phyloP scores from a whole-genome alignment of 2,797 vertebrate species.

The Malurus splendens region DNA sequence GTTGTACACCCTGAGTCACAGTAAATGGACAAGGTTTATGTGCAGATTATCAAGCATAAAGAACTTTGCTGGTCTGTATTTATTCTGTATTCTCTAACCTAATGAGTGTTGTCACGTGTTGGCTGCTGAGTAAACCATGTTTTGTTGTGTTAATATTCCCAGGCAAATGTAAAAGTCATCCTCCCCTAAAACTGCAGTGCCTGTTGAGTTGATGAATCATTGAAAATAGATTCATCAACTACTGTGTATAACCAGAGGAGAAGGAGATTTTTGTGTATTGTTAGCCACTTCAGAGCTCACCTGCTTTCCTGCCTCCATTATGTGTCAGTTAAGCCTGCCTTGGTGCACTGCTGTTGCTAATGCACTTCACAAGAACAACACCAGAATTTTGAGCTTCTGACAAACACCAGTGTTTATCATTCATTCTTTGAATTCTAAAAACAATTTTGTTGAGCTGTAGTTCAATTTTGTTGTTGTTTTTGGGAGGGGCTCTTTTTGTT shows the following conservation, averaged over 20 bases:
- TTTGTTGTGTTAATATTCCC: background rate
- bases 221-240: background rate
- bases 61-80: background rate
- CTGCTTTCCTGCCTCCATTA: background rate
- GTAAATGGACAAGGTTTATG: background rate
- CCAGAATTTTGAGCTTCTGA: background rate
- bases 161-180: background rate
- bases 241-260: background rate
- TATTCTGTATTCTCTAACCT: background rate
- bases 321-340: background rate
- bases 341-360: background rate
- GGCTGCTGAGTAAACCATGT: background rate
- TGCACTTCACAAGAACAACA: background rate
- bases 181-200: background rate
- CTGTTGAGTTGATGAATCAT: background rate
- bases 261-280: background rate
- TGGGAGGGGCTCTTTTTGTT: too few relatives aligned
- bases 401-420: background rate
- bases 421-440: background rate
- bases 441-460: accelerated
- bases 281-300: background rate
- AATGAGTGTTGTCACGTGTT: background rate
- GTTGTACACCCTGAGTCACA: background rate
- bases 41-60: background rate
- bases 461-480: background rate